Conservation (phyloP, 2,113 vertebrate genomes). For the Erinaceus europaeus region DNA sequence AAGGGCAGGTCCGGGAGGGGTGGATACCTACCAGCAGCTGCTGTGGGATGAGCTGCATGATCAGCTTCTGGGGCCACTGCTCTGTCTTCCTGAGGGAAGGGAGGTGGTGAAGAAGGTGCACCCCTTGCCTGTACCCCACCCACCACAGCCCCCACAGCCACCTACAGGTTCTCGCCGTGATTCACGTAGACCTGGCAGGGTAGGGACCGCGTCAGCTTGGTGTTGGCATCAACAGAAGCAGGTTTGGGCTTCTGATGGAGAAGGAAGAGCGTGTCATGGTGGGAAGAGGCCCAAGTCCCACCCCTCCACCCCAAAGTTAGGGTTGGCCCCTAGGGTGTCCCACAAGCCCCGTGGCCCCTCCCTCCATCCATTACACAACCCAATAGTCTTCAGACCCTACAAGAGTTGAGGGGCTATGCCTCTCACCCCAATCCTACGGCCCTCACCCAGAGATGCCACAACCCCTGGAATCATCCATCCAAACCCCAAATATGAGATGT, state of each 20-base stretch:
- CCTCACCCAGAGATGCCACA: too few relatives aligned
- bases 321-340: neutral
- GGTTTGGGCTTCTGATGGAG: slow-evolving; percentile 90
- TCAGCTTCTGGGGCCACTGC: slow-evolving; percentile 95
- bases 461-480: too few relatives aligned
- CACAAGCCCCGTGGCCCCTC: neutral
- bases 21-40: slow-evolving; percentile 87
- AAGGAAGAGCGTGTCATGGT: neutral
- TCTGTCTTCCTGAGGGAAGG: slow-evolving; percentile 87
- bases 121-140: fast-evolving
- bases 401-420: neutral
- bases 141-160: neutral
- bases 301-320: neutral
- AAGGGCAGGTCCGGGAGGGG: neutral
- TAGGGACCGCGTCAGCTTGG: slow-evolving; percentile 91
- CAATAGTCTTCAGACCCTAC: neutral
- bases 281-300: neutral
- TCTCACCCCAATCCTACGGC: neutral
- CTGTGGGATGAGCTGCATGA: slow-evolving; percentile 96
- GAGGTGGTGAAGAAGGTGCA: fast-evolving
- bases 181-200: slow-evolving; percentile 95
- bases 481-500: too few relatives aligned
- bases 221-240: slow-evolving; percentile 88
- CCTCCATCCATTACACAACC: neutral
- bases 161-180: slow-evolving; percentile 94